Evolutionary conservation across 2,113 vertebrate genomes (phyloP).

Genomic region (Amia ocellicauda): DNA sequence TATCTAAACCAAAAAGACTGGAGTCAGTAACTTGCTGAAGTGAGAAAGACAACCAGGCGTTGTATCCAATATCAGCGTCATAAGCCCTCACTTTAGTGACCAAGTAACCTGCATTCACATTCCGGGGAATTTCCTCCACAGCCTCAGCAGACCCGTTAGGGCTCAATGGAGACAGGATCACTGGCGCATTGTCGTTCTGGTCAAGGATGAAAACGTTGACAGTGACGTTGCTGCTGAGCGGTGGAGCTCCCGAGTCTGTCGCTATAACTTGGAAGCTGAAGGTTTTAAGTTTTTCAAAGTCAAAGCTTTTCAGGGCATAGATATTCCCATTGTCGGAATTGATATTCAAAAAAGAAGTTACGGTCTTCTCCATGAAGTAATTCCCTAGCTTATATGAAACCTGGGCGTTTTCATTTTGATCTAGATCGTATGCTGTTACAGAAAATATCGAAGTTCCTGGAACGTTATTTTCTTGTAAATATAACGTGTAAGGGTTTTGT

Average conservation of each 20-base stretch:
- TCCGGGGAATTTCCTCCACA: conserved; percentile 10
- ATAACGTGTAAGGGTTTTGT: conserved; percentile 28
- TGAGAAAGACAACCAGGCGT: conserved; percentile 24
- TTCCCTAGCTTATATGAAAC: conserved; percentile 15
- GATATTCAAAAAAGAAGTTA: conserved; percentile 12
- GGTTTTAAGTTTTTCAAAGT: conserved; percentile 24
- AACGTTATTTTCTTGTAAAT: conserved; percentile 41
- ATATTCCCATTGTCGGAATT: conserved; percentile 24
- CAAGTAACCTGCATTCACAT: conserved; percentile 23
- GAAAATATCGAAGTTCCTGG: conserved; percentile 30
- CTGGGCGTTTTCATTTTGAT: conserved; percentile 17
- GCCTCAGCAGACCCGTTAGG: conserved; percentile 19
- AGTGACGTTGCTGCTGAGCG: conserved; percentile 22
- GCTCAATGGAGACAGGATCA: conserved; percentile 26
- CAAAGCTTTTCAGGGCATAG: conserved; percentile 26
- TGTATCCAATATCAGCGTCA: conserved; percentile 32
- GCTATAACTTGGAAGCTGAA: conserved; percentile 29
- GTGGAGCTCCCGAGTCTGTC: conserved; percentile 18
- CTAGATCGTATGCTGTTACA: conserved; percentile 19
- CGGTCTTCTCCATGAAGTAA: neutral
- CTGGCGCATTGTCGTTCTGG: conserved; percentile 31
- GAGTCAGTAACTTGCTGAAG: conserved; percentile 21
- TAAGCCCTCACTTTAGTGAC: conserved; percentile 27
- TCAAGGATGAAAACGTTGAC: conserved; percentile 25
- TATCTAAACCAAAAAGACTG: conserved; percentile 24